Percentiles rank a stretch among this genome's conserved stretches.
These are phyloP conservation scores for Nymphicus hollandicus DNA, from an alignment of 2,113 vertebrate genomes.

Conservation along the genomic window DNA sequence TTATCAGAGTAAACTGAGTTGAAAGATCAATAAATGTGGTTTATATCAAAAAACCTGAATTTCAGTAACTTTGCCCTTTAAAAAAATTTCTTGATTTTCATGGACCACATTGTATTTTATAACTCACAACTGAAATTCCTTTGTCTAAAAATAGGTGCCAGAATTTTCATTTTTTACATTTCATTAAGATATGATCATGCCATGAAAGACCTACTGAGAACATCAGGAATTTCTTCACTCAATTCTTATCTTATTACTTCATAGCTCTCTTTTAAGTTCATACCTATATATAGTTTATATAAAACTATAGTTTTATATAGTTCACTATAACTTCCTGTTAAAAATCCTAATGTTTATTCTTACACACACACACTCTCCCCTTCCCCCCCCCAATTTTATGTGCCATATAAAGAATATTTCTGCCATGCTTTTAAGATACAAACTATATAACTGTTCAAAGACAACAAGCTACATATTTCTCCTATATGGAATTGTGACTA, in stretches of 20 bases:
- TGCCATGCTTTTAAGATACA: background rate
- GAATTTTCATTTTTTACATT: background rate
- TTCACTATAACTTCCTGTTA: background rate
- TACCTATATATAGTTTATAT: background rate
- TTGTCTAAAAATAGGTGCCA: background rate
- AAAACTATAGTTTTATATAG: background rate
- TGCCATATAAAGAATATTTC: background rate
- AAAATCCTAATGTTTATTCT: background rate
- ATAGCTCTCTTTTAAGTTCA: background rate
- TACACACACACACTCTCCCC: background rate
- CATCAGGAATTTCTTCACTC: background rate
- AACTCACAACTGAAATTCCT: background rate
- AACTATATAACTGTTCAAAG: background rate
- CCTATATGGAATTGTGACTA: background rate
- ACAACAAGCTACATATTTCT: background rate
- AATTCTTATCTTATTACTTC: background rate
- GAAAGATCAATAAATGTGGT: background rate
- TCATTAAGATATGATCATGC: background rate
- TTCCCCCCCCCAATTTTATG: rapidly evolving
- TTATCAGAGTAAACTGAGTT: background rate
- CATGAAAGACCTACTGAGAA: background rate
- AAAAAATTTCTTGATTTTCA: background rate
- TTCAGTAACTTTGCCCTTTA: background rate
- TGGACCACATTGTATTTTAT: background rate
- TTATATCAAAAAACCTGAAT: background rate